Base-by-base conservation (phyloP, 2,888 invertebrate species). In the Chelonus formosanus region DNA sequence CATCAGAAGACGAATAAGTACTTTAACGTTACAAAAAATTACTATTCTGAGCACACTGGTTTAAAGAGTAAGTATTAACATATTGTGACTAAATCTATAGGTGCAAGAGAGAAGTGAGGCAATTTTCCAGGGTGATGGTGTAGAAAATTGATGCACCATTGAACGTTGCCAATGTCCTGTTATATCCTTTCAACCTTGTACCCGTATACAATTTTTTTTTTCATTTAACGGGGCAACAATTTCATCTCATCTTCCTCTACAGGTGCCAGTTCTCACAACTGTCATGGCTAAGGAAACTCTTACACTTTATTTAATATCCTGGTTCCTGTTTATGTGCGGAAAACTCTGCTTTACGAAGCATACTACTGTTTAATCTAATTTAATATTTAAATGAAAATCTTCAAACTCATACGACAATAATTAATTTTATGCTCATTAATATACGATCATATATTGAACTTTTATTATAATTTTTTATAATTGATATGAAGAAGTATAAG, bases 71-170 rank as follows among this genome's bases (percentile, higher is more conserved):
- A 57, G 56, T 66, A 67, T 66, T 65, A 61, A 40, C 63, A 59
- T 48, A 35, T 40, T 32, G 32, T 57, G 56, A 56, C 36, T 67
- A 60, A 4, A 60, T 59, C 64, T 55, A 67, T 57, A 50, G 52
- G 68, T 53, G 60, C 52, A 56, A 55, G 43, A 44, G 67, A 70
- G 69, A 70, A 66, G 57, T 31, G 50, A 67, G 71, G 74, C 75
- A 79, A 79, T 79, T 79, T 79, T 79, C 78, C 74, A 67, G 71
- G 69, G 70, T 73, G 72, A 77, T 74, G 76, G 72, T 40, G 71
- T 75, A 67, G 79, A 78, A 79, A 79, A 79, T 79, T 72, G 76
- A 72, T 70, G 73, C 72, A 64, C 65, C 68, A 65, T 67, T 65
- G 68, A 44, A 56, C 48, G 62, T 50, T 65, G 35, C 59, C 63